These are phyloP conservation scores for Ormyrus labotus DNA, from an alignment of 2,888 invertebrate genomes.

Conservation along the genomic window DNA sequence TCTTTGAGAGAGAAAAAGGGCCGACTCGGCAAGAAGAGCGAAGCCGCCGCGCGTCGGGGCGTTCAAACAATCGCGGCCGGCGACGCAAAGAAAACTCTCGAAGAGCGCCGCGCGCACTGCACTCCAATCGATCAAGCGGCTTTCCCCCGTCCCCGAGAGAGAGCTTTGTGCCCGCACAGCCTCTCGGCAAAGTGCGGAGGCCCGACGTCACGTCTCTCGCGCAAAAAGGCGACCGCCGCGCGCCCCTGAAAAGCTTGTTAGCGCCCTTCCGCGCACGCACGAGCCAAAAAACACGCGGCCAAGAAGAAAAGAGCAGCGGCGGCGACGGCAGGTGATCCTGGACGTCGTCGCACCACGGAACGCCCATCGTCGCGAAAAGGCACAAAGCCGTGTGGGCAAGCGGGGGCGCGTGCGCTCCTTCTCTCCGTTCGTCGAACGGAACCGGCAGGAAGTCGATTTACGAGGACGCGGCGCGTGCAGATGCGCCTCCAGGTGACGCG, in stretches of 20 bases:
- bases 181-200: neutral
- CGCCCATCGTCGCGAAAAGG: neutral
- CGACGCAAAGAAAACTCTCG: neutral
- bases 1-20: too few species aligned
- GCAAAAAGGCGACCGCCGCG: neutral
- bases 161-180: neutral
- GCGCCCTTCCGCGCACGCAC: constrained; percentile 38
- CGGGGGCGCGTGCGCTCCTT: constrained; percentile 11
- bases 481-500: constrained; percentile 18
- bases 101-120: neutral
- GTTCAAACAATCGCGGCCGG: neutral
- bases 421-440: constrained; percentile 23
- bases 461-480: constrained; percentile 28
- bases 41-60: too few species aligned
- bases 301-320: neutral
- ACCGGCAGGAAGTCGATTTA: constrained; percentile 40
- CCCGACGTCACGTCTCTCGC: neutral
- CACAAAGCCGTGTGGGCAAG: neutral
- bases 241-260: constrained; percentile 60
- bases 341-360: neutral
- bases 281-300: neutral
- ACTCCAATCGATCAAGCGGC: constrained; percentile 1
- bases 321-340: constrained; percentile 12
- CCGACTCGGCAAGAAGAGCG: too few species aligned
- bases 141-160: neutral